Evolutionary conservation across 2,888 invertebrate species (phyloP).

Genomic region (Cetonia aurata): DNA sequence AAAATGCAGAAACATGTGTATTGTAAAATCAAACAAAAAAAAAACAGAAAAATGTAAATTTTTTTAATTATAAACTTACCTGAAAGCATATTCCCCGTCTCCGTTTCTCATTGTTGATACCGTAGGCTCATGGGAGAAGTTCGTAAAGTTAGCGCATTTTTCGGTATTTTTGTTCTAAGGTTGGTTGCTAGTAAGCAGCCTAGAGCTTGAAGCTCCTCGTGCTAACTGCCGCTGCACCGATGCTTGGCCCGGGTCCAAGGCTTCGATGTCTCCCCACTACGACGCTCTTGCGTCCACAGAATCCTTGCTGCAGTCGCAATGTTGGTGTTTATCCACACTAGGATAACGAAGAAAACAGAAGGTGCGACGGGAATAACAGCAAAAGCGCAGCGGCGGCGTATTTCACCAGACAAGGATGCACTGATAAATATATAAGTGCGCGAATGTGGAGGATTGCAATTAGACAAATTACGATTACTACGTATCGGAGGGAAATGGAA

Average conservation of each 20-base stretch:
- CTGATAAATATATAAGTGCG: conserved; percentile 47
- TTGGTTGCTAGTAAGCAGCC: conserved; percentile 49
- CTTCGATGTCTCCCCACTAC: conserved; percentile 52
- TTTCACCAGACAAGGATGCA: conserved; percentile 45
- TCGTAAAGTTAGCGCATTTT: conserved; percentile 49
- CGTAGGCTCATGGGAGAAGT: conserved; percentile 36
- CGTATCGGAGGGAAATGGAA: conserved; percentile 47
- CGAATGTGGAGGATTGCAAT: conserved; percentile 52
- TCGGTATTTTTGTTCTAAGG: conserved; percentile 29
- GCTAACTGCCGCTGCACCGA: conserved; percentile 64
- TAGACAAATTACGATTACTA: conserved; percentile 56
- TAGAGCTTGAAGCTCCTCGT: conserved; percentile 61
- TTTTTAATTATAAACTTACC: conserved; percentile 30
- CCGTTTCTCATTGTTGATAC: conserved; percentile 33
- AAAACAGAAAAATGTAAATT: not conserved
- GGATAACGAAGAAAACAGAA: conserved; percentile 31
- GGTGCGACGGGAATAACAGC: not conserved
- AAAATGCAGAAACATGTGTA: no score
- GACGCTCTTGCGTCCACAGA: conserved; percentile 42
- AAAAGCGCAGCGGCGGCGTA: not conserved
- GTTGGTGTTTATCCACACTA: conserved; percentile 48
- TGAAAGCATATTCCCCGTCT: conserved; percentile 41
- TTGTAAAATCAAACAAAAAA: not conserved
- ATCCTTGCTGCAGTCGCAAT: conserved; percentile 54
- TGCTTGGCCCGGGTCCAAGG: conserved; percentile 63